phyloP scores from a whole-genome alignment of 2,113 vertebrate species.

The Neofelis nebulosa region DNA sequence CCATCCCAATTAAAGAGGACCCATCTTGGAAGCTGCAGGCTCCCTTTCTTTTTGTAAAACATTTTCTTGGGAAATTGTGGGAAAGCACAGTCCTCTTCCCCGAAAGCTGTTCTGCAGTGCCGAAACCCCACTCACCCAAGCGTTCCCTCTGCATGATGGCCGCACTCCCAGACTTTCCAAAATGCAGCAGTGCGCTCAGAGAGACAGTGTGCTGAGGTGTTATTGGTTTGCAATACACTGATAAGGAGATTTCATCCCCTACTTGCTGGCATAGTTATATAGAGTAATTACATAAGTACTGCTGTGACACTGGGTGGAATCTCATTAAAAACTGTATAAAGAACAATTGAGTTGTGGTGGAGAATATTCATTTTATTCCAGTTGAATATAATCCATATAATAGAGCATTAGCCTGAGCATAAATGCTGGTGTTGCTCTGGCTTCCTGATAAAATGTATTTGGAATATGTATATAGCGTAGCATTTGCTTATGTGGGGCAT shows the following conservation, averaged over 20 bases:
- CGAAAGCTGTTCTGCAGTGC: neutral
- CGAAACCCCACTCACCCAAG: neutral
- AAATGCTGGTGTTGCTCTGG: neutral
- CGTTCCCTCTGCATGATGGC: neutral
- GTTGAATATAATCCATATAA: neutral
- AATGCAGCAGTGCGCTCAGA: neutral
- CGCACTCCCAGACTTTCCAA: neutral
- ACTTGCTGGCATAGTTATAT: conserved; percentile 46
- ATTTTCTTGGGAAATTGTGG: conserved; percentile 4
- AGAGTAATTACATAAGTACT: conserved; percentile 71
- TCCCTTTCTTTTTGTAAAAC: neutral
- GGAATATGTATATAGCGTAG: conserved; percentile 3
- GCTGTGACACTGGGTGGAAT: conserved; percentile 62
- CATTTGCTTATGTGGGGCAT: conserved; percentile 51
- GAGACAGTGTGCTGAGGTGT: neutral
- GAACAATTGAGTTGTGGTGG: conserved; percentile 56
- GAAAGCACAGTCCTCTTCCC: neutral
- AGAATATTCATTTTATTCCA: conserved; percentile 61
- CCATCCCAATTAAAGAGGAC: neutral
- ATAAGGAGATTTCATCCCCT: conserved; percentile 59
- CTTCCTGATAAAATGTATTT: neutral
- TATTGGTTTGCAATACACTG: conserved; percentile 27
- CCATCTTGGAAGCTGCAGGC: neutral
- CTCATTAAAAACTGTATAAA: conserved; percentile 68
- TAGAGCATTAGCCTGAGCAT: neutral